Conservation (phyloP, 2,113 vertebrate species). For the Pelecanoides urinatrix region DNA sequence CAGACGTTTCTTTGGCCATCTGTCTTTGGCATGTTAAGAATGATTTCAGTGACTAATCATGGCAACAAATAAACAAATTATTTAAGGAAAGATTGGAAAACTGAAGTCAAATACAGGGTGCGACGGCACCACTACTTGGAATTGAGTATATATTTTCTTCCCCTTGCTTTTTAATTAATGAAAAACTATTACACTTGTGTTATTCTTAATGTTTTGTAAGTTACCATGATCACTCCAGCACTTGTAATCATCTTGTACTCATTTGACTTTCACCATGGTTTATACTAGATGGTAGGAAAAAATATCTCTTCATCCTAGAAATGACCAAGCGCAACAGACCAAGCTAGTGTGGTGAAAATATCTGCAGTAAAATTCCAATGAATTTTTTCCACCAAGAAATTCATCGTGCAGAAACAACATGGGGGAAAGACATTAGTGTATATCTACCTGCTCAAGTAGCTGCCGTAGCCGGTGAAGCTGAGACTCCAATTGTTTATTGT, state of each 20-base stretch:
- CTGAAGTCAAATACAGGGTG: background rate
- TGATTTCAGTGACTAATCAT: background rate
- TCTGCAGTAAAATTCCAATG: background rate
- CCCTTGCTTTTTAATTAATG: background rate
- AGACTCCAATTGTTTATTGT: slow-evolving; percentile 96
- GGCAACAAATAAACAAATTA: background rate
- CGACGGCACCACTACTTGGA: background rate
- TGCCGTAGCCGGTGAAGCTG: slow-evolving; percentile 93
- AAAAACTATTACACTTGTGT: background rate
- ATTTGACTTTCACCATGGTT: background rate
- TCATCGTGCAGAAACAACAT: background rate
- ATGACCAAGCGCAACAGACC: background rate
- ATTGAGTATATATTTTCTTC: background rate
- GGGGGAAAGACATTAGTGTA: background rate
- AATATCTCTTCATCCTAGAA: background rate
- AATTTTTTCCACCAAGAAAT: background rate
- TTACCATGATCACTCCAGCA: background rate
- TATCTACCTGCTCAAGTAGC: slow-evolving; percentile 92
- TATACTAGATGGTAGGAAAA: background rate
- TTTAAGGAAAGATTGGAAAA: background rate
- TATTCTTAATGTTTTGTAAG: background rate
- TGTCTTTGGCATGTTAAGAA: background rate
- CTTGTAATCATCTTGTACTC: background rate
- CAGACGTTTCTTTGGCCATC: background rate
- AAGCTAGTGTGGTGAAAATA: background rate